These are phyloP conservation scores for Sarcoramphus papa DNA, from an alignment of 2,797 vertebrate genomes.

Conservation along the genomic window DNA sequence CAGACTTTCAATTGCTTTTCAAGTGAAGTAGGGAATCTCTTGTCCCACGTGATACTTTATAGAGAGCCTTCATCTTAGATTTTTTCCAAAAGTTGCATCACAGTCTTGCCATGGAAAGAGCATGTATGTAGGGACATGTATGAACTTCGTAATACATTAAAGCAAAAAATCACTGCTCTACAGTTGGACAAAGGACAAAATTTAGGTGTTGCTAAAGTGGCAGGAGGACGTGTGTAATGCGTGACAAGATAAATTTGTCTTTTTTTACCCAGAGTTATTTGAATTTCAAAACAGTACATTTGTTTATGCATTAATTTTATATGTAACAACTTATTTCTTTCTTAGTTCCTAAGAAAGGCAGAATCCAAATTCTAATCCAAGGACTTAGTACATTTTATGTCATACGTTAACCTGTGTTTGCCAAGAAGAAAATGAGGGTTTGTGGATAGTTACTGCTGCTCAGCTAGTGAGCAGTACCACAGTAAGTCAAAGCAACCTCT, in stretches of 20 bases:
- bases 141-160: background rate
- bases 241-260: background rate
- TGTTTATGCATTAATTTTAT: background rate
- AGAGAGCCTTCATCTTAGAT: background rate
- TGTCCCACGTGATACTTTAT: background rate
- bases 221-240: background rate
- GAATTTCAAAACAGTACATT: background rate
- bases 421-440: background rate
- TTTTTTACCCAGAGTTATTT: background rate
- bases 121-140: background rate
- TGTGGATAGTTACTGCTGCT: background rate
- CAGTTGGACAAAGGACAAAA: background rate
- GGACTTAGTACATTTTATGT: background rate
- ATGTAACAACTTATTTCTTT: background rate
- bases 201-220: background rate
- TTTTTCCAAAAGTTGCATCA: background rate
- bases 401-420: background rate
- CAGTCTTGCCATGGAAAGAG: background rate
- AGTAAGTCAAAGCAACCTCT: background rate
- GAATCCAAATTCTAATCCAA: background rate
- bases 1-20: background rate
- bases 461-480: background rate
- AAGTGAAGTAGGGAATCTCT: background rate
- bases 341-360: background rate
- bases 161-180: background rate